Evolutionary conservation across 2,888 invertebrate species (phyloP), one percentile per base, ranked within the genome.

Genomic region (Euproctis similis): DNA sequence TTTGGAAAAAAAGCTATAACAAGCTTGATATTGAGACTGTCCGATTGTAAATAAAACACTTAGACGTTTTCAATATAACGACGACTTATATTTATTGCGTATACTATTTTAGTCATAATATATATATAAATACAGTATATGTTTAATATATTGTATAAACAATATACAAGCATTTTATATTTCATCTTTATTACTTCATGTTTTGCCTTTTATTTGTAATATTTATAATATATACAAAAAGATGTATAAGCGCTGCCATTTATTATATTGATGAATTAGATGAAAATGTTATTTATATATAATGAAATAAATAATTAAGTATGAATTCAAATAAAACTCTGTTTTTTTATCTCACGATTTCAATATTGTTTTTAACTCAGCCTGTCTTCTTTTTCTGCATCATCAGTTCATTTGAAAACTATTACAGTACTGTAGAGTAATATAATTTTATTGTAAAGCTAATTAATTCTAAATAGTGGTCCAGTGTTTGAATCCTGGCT

Each of bases 1-100:
- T n/a, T n/a, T n/a, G n/a, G n/a, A n/a, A n/a, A n/a, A n/a, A n/a
- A n/a, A n/a, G n/a, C n/a, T n/a, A n/a, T n/a, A n/a, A n/a, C n/a
- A n/a, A n/a, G n/a, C n/a, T n/a, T 39, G 65, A 72, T 82, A 80
- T 82, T 78, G 84, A 62, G 69, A 69, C 59, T 71, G 78, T 74
- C 84, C 53, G 81, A 84, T 50, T 29, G 17, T 73, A 59, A 39
- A 42, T n/a, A n/a, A n/a, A n/a, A n/a, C 45, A 42, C 84, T 84
- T 81, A 75, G 81, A 82, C 81, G 75, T 55, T 76, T 62, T 71
- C 84, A 74, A 71, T 75, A 74, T 78, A 67, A 48, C 31, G 4
- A 47, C 57, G 60, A 63, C 57, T 54, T 57, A 42, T 52, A 53
- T 46, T 55, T 64, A 59, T 64, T 61, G 40, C 31, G 30, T 34